Conservation (phyloP, 2,888 invertebrate genomes). For the Thecocarcelia acutangulata region DNA sequence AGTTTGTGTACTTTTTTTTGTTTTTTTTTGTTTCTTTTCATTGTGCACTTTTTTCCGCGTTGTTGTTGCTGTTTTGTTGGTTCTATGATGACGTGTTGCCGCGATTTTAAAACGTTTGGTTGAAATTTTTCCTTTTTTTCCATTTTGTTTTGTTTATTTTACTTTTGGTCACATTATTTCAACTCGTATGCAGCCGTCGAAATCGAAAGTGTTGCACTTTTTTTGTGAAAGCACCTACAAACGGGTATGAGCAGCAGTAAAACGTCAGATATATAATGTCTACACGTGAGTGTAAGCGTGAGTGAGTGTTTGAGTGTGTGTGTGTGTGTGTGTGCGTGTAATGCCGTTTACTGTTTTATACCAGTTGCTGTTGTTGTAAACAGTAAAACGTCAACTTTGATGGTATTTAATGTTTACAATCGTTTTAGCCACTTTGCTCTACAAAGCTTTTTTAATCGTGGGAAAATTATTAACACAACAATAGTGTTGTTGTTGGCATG, state of each 20-base stretch:
- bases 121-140: neutral
- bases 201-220: constrained; percentile 67
- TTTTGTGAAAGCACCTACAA: constrained; percentile 33
- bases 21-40: constrained; percentile 12
- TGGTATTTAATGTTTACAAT: constrained; percentile 55
- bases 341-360: constrained; percentile 5
- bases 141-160: constrained; percentile 47
- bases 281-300: neutral
- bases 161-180: constrained; percentile 54
- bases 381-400: constrained; percentile 37
- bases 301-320: constrained; percentile 11
- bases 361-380: constrained; percentile 45
- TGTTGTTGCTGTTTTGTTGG: constrained; percentile 39
- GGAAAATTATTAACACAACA: constrained; percentile 59
- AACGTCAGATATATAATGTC: neutral
- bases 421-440: constrained; percentile 53
- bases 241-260: neutral
- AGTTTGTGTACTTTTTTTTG: neutral
- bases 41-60: constrained; percentile 1
- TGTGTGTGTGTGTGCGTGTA: constrained; percentile 1
- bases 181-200: constrained; percentile 48
- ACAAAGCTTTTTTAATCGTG: constrained; percentile 55
- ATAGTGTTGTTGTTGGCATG: constrained; percentile 15
- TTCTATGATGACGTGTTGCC: constrained; percentile 65
- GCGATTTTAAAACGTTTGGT: constrained; percentile 61